Evolutionary conservation across 2,797 vertebrate genomes (phyloP), one percentile per base, ranked within the genome.

Genomic region (Rhyacichthys aspro): DNA sequence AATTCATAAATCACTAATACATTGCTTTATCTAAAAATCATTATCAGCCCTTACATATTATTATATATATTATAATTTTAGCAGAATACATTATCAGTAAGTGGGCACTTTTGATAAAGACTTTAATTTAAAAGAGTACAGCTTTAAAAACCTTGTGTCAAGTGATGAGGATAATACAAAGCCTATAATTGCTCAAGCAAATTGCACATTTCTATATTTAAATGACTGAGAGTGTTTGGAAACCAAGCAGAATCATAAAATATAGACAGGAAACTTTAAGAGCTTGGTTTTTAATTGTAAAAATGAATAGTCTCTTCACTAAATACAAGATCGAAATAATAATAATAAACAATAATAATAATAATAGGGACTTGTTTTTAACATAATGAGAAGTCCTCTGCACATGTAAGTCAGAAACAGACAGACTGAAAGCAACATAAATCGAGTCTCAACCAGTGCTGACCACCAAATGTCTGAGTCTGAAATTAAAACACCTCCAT

Each of bases 401-500:
- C 23, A 28, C 23, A 28, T 28, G 7, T 28, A 28, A 28, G 23
- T 28, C 23, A 28, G 23, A 28, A 28, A 28, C 7, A 28, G 7
- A 28, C 23, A 28, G 3, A 23, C 19, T 23, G 19, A 23, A 23
- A 23, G 5, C 19, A 28, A n/a, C n/a, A n/a, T n/a, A n/a, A n/a
- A n/a, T n/a, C n/a, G n/a, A 28, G 64, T 63, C 60, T 70, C 59
- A 61, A 57, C 47, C 50, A 53, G 41, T 47, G 59, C 56, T 55
- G 36, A 54, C 50, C 58, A 54, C 59, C 72, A 82, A 85, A 85
- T 82, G 82, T 82, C 68, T 63, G 48, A 79, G 47, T 50, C 73
- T 45, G 55, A 72, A 70, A 76, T 78, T 59, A 75, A 72, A 79
- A 76, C 73, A 65, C 3, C 50, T 34, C 61, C 72, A 78, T 45